Evolutionary conservation across 2,797 vertebrate genomes (phyloP).

Genomic region (Spheniscus humboldti): DNA sequence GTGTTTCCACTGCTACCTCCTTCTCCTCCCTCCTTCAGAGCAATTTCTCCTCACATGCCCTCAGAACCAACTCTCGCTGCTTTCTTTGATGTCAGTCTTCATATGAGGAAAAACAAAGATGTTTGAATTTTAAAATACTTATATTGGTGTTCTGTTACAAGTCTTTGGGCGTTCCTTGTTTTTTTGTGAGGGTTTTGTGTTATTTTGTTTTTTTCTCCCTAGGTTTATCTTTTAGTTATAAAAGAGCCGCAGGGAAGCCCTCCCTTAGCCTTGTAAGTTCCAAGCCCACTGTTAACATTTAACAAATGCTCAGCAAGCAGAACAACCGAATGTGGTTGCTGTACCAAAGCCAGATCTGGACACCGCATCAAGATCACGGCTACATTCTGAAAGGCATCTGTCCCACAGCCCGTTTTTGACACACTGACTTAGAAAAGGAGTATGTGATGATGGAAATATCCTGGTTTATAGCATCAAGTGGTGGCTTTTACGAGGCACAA

Average conservation of each 20-base stretch:
- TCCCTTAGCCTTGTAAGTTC: not conserved
- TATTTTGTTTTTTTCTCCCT: conserved; percentile 1
- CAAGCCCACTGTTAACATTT: conserved; percentile 17
- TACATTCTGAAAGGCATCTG: not conserved
- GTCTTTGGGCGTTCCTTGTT: conserved; percentile 20
- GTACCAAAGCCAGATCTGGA: conserved; percentile 15
- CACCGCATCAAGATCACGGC: not conserved
- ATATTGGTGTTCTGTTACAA: conserved; percentile 30
- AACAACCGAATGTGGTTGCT: not conserved
- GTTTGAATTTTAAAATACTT: conserved; percentile 36
- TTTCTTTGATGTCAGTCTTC: conserved; percentile 1
- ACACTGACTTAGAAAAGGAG: not conserved
- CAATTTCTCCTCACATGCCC: not conserved
- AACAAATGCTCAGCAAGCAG: conserved; percentile 27
- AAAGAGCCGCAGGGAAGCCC: not conserved
- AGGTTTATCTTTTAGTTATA: not conserved
- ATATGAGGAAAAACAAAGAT: not conserved
- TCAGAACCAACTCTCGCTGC: not conserved
- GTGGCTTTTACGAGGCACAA: not conserved
- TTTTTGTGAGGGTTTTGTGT: conserved; percentile 15
- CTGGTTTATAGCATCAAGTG: not conserved
- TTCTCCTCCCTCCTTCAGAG: not conserved
- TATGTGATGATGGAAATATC: not conserved
- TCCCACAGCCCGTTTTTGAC: not conserved
- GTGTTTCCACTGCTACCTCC: not conserved